Evolutionary conservation across 2,888 invertebrate genomes (phyloP).

Genomic region (Tineola bisselliella): DNA sequence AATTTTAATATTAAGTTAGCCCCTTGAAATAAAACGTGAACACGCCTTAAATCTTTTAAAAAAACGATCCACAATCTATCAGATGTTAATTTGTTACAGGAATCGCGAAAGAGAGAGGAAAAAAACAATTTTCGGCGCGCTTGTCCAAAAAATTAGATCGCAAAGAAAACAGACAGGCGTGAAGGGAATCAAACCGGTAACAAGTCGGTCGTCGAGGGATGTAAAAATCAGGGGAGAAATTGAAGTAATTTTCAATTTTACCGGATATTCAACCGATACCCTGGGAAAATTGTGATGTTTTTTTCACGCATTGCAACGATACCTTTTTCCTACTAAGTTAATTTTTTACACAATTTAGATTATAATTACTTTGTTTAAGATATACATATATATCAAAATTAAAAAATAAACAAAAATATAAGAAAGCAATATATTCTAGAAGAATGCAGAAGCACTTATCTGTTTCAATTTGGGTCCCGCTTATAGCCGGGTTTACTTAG

Average conservation of each 20-base stretch:
- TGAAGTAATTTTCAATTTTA: slow-evolving; percentile 15
- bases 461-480: slow-evolving; percentile 6
- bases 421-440: neutral
- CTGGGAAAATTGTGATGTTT: slow-evolving; percentile 12
- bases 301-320: neutral
- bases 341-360: neutral
- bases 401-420: no score
- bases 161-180: slow-evolving; percentile 16
- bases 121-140: slow-evolving; percentile 19
- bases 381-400: no score
- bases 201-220: slow-evolving; percentile 9
- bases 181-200: slow-evolving; percentile 16
- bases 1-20: no score
- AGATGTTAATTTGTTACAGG: slow-evolving; percentile 24
- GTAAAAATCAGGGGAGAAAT: slow-evolving; percentile 1
- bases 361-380: no score
- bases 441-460: neutral
- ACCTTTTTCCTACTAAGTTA: neutral
- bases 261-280: slow-evolving; percentile 15
- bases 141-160: slow-evolving; percentile 16
- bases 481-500: slow-evolving; percentile 16
- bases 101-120: slow-evolving; percentile 38
- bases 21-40: neutral
- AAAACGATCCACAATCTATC: neutral
- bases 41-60: neutral